A percentile compares a stretch with the other conserved stretches of the same genome.
These are phyloP conservation scores for Atta cephalotes DNA, from an alignment of 1,140 invertebrate species.

Conservation along the genomic window DNA sequence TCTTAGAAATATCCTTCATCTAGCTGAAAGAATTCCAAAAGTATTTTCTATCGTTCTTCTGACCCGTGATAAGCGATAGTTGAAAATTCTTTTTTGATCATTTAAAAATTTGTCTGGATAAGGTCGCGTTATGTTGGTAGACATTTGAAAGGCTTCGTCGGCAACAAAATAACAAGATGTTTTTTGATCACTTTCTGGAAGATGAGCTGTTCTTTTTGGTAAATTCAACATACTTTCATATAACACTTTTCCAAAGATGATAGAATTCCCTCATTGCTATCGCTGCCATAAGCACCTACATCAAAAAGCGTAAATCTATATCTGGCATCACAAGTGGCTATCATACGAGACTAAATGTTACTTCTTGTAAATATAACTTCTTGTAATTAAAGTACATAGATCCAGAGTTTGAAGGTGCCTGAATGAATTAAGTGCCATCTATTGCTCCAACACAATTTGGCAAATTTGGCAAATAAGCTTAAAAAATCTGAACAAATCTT, in stretches of 20 bases:
- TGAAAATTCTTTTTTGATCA: constrained; percentile 22
- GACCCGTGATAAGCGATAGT: constrained; percentile 11
- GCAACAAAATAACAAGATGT: constrained; percentile 31
- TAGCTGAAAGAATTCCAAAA: constrained; percentile 10
- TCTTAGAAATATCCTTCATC: constrained; percentile 24
- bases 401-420: constrained; percentile 13
- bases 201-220: constrained; percentile 17
- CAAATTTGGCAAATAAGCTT: constrained; percentile 3
- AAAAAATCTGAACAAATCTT: constrained; percentile 28
- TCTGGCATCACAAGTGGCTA: background rate
- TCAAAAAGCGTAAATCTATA: background rate
- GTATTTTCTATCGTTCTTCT: constrained; percentile 31
- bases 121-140: background rate
- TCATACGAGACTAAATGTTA: background rate
- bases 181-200: constrained; percentile 5
- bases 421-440: background rate
- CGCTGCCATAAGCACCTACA: background rate
- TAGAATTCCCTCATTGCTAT: background rate
- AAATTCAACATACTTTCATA: constrained; percentile 7
- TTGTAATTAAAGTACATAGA: constrained; percentile 6
- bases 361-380: background rate
- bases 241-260: constrained; percentile 20
- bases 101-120: constrained; percentile 5
- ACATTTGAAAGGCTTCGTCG: constrained; percentile 25
- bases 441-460: constrained; percentile 17